A percentile compares a stretch with the other conserved stretches of the same genome.
phyloP scores from a whole-genome alignment of 2,113 vertebrate genomes.

The Oryzias celebensis region DNA sequence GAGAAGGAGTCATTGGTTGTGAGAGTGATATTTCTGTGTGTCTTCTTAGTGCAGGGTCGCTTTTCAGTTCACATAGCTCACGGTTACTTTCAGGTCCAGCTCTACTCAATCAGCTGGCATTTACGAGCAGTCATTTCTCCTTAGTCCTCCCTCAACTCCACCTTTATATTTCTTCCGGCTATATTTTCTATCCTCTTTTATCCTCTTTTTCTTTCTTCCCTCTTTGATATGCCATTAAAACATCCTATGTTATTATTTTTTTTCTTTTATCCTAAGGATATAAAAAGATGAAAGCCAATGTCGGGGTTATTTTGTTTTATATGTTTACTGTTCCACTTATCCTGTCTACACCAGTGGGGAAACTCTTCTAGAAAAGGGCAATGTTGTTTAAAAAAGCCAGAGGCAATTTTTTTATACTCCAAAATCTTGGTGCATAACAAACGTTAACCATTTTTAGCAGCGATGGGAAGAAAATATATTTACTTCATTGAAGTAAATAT shows the following conservation, averaged over 20 bases:
- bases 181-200: neutral
- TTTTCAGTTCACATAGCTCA: conserved; percentile 48
- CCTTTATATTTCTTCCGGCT: conserved; percentile 2
- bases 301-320: neutral
- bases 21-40: conserved; percentile 35
- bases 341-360: conserved; percentile 3
- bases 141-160: conserved; percentile 11
- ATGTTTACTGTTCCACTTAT: conserved; percentile 1
- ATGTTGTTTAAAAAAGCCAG: conserved; percentile 10
- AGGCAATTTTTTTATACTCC: conserved; percentile 6
- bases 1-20: conserved; percentile 40
- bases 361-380: neutral
- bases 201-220: neutral
- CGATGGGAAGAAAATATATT: conserved; percentile 5
- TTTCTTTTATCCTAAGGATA: neutral
- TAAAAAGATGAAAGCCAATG: too few species aligned
- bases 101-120: conserved; percentile 51
- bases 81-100: conserved; percentile 45
- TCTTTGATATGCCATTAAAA: neutral
- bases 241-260: neutral
- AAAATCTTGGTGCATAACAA: conserved; percentile 9
- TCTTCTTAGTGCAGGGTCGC: conserved; percentile 38
- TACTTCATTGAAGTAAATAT: conserved; percentile 22
- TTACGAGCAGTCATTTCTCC: conserved; percentile 11
- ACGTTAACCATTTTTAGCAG: conserved; percentile 9